Percentiles rank a stretch among this genome's conserved stretches.
These are phyloP conservation scores for Sebastes itinus DNA, from an alignment of 2,797 vertebrate species.

Conservation along the genomic window DNA sequence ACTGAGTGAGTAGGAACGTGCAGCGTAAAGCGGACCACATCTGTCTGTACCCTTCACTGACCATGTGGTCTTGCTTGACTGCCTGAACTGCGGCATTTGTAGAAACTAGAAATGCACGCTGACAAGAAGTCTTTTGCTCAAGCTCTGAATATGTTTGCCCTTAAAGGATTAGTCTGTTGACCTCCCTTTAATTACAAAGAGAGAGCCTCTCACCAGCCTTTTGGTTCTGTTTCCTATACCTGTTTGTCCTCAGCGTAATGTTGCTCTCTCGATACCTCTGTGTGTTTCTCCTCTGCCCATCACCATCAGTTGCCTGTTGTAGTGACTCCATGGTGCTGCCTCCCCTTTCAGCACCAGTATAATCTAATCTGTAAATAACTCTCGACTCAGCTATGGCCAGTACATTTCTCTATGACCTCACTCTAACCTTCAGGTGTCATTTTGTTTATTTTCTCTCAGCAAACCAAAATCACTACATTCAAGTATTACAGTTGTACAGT, in stretches of 20 bases:
- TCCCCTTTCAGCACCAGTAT: constrained; percentile 76
- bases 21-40: constrained; percentile 21
- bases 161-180: constrained; percentile 49
- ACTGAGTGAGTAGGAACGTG: constrained; percentile 11
- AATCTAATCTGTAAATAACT: constrained; percentile 84
- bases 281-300: constrained; percentile 79
- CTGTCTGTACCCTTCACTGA: constrained; percentile 31
- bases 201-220: constrained; percentile 60
- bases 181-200: constrained; percentile 58
- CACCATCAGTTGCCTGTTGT: constrained; percentile 86
- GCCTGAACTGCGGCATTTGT: constrained; percentile 22
- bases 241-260: constrained; percentile 74
- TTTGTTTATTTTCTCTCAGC: constrained; percentile 65
- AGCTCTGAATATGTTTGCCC: constrained; percentile 47
- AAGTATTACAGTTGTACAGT: constrained; percentile 95
- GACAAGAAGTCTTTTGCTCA: constrained; percentile 23
- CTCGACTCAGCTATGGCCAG: constrained; percentile 85
- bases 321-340: constrained; percentile 84
- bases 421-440: constrained; percentile 81
- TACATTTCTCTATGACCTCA: constrained; percentile 83
- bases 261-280: constrained; percentile 81
- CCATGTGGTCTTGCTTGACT: constrained; percentile 37
- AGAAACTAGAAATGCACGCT: constrained; percentile 16
- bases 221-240: constrained; percentile 57
- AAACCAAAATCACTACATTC: constrained; percentile 91